Evolutionary conservation across 2,888 invertebrate species (phyloP), one percentile per base, ranked within the genome.

Genomic region (Andrena fulva): DNA sequence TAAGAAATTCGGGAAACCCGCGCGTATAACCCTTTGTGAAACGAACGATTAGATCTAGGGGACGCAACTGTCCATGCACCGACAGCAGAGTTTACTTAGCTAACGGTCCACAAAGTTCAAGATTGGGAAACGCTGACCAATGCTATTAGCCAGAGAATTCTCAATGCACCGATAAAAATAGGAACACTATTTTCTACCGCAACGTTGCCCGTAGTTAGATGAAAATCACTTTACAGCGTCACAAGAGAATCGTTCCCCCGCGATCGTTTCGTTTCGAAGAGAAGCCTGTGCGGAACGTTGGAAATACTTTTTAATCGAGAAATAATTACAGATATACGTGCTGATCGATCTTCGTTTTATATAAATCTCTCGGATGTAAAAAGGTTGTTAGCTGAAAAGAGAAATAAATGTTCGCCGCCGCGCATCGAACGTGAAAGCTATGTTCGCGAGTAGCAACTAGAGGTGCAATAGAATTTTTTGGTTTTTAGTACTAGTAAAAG

Each of bases 401-500:
- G 20, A 60, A 33, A n/a, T 3, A 70, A 20, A 24, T 20, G 27
- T 63, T 62, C 16, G 20, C 27, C 16, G 12, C 12, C 20, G 60
- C 3, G 56, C n/a, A 48, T 24, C 35, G 27, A 62, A 54, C 31
- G 10, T 56, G 50, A 29, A 68, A 69, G 62, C 42, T 70, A 72
- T 27, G 12, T 62, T 81, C 52, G 12, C 31, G 42, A 70, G 33
- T 59, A 72, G 27, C 27, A 60, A 59, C 42, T 79, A 66, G 2
- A 79, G 85, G 85, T 87, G 89, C 87, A 89, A 64, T 69, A 80
- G 87, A 87, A 76, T 80, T 89, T 87, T 84, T 82, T 85, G 85
- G 82, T 85, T 85, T 60, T 66, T 82, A 85, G 77, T 84, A 83
- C 73, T 60, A 80, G 52, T 64, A 79, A 72, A 73, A 54, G 31